A percentile compares a stretch with the other conserved stretches of the same genome.
Evolutionary conservation across 2,113 vertebrate genomes (phyloP).

Genomic region (Hypomesus transpacificus): DNA sequence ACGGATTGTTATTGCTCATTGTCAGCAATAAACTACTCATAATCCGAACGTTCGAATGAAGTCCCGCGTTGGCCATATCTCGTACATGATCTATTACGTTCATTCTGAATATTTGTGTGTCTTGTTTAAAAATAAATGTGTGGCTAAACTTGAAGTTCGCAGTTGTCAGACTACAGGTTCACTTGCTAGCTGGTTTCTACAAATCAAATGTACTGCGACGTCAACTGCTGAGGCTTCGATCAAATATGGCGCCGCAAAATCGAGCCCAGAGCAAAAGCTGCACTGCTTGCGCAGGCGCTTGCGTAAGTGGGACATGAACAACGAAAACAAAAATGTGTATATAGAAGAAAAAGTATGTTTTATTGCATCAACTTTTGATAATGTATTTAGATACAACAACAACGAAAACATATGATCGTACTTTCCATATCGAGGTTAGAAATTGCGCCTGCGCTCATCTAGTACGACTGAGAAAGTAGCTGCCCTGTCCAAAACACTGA

Average conservation of each 20-base stretch:
- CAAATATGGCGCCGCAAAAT: slow-evolving; percentile 66
- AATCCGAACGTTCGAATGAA: slow-evolving; percentile 95
- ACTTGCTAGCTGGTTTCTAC: slow-evolving; percentile 34
- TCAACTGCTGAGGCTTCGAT: slow-evolving; percentile 22
- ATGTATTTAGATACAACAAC: too few species aligned
- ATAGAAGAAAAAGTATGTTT: too few species aligned
- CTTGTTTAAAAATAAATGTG: slow-evolving; percentile 2
- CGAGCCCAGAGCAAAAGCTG: not conserved
- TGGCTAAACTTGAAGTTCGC: slow-evolving; percentile 40
- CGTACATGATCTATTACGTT: slow-evolving; percentile 93
- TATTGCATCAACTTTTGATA: too few species aligned
- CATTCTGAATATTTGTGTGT: slow-evolving; percentile 62
- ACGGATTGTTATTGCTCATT: slow-evolving; percentile 99
- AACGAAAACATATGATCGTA: too few species aligned
- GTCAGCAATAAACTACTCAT: slow-evolving; percentile 93
- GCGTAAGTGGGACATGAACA: too few species aligned
- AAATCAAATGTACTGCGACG: slow-evolving; percentile 10
- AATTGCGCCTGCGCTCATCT: not conserved
- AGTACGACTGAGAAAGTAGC: slow-evolving; percentile 33
- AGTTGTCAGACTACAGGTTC: slow-evolving; percentile 42
- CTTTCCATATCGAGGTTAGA: too few species aligned
- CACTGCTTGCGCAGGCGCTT: slow-evolving; percentile 56
- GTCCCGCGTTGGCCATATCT: slow-evolving; percentile 93
- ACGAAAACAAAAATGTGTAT: too few species aligned
- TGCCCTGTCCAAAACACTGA: slow-evolving; percentile 61